These are phyloP conservation scores for Pseudococcus longispinus DNA, from an alignment of 2,888 invertebrate species.

Conservation along the genomic window DNA sequence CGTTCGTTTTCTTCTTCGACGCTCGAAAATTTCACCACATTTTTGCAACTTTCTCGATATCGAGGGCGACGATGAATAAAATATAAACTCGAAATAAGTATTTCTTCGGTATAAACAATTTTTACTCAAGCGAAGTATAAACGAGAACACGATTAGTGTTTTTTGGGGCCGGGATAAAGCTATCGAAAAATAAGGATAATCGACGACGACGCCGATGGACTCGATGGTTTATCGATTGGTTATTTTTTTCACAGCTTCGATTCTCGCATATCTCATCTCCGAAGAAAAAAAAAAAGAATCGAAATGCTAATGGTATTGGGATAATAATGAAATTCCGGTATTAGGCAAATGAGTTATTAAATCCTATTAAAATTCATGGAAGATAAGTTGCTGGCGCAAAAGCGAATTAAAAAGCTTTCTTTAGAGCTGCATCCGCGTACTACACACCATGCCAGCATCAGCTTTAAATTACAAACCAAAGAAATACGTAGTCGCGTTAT, in stretches of 20 bases:
- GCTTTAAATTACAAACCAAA: conserved; percentile 27
- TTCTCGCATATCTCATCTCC: not conserved
- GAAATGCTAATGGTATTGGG: conserved; percentile 22
- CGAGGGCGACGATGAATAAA: conserved; percentile 11
- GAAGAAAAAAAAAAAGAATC: not conserved
- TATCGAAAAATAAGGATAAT: not conserved
- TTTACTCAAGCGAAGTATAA: not conserved
- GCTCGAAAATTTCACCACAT: not conserved
- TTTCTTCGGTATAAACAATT: not conserved
- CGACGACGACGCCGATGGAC: not conserved
- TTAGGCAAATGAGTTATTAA: conserved; percentile 45
- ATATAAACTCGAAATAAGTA: not conserved
- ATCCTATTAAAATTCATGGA: conserved; percentile 40
- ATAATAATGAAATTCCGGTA: conserved; percentile 39
- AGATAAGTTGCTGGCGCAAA: not conserved
- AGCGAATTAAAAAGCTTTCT: conserved; percentile 40
- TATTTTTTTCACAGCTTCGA: not conserved
- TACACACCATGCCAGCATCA: not conserved
- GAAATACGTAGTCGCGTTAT: not conserved
- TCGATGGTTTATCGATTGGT: not conserved
- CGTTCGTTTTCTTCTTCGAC: not conserved
- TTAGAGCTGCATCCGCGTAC: not conserved
- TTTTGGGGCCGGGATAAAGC: not conserved
- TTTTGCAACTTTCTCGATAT: not conserved
- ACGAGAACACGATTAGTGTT: conserved; percentile 25